A percentile compares a stretch with the other conserved stretches of the same genome.
These are phyloP conservation scores for Pollenia amentaria DNA, from an alignment of 2,888 invertebrate genomes.

Conservation along the genomic window DNA sequence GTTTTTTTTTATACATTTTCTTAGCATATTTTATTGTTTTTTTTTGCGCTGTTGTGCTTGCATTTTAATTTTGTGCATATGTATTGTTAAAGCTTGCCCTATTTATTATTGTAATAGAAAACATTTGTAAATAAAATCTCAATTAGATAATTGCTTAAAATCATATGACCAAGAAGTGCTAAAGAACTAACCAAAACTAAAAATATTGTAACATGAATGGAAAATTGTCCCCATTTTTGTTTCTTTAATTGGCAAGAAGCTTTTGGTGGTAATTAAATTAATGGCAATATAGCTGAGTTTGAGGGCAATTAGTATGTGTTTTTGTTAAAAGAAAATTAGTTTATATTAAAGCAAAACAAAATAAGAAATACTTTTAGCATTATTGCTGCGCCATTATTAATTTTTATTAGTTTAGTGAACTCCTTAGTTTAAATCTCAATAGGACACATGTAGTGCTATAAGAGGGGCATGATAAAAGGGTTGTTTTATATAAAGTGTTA, in stretches of 20 bases:
- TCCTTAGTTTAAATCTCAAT: neutral
- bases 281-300: conserved; percentile 29
- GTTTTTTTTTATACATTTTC: neutral
- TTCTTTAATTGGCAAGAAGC: conserved; percentile 56
- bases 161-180: conserved; percentile 43
- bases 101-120: conserved; percentile 18
- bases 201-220: conserved; percentile 42
- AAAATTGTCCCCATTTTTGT: conserved; percentile 8
- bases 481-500: neutral
- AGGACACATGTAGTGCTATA: neutral
- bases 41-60: neutral
- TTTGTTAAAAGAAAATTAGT: conserved; percentile 41
- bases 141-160: conserved; percentile 70
- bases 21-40: neutral
- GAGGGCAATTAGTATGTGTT: conserved; percentile 13
- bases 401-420: conserved; percentile 58
- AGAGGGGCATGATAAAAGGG: neutral
- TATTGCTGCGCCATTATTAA: conserved; percentile 31
- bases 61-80: neutral
- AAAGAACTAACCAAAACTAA: conserved; percentile 56
- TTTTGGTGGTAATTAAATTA: conserved; percentile 63
- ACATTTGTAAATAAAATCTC: conserved; percentile 53
- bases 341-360: conserved; percentile 43
- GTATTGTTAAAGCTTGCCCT: neutral
- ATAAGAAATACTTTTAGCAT: neutral